Conservation (phyloP, 2,113 vertebrate genomes). For the Cynocephalus volans region DNA sequence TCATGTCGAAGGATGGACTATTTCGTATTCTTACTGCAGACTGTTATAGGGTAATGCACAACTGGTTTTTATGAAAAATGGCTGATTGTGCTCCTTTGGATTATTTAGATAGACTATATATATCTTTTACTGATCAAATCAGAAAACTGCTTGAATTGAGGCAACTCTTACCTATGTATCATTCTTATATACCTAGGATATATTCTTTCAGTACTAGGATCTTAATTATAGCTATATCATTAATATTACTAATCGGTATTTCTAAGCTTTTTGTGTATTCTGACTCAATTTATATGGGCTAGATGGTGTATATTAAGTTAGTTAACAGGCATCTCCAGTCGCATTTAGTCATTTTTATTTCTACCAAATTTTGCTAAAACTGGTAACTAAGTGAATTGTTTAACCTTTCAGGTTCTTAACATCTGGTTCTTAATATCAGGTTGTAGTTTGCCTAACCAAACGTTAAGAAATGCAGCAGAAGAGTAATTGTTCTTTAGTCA, state of each 20-base stretch:
- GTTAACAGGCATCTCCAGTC: not conserved
- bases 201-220: not conserved
- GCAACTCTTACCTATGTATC: not conserved
- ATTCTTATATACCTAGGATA: not conserved
- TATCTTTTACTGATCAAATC: not conserved
- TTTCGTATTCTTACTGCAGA: constrained; percentile 41
- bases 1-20: not conserved
- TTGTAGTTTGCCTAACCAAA: not conserved
- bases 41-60: not conserved
- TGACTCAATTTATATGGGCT: not conserved
- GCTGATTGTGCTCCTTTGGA: not conserved
- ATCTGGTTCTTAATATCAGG: not conserved
- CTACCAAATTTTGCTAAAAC: not conserved
- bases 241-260: not conserved
- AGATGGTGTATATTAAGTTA: not conserved
- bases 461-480: not conserved
- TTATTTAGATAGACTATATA: not conserved
- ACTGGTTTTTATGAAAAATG: not conserved
- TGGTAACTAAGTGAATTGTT: not conserved
- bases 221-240: not conserved
- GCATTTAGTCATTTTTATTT: not conserved
- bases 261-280: constrained; percentile 26
- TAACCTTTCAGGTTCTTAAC: not conserved
- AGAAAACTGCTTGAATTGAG: not conserved
- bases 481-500: not conserved